Evolutionary conservation across 2,113 vertebrate species (phyloP), one percentile per base, ranked within the genome.

Genomic region (Lathamus discolor): DNA sequence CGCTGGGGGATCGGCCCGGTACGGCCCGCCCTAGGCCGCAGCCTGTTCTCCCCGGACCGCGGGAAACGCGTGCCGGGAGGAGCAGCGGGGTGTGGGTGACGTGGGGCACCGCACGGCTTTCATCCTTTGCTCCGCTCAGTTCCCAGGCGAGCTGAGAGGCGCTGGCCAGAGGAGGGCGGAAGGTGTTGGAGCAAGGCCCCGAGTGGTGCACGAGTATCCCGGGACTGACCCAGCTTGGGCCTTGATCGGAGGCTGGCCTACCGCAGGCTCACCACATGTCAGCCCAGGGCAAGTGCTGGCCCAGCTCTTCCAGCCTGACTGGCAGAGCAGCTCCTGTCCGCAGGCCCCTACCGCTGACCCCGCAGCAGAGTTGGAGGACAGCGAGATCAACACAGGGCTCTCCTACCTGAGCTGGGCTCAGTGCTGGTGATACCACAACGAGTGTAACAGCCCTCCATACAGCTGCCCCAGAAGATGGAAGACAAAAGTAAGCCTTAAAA

Each of bases 401-500:
- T 70, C n/a, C 87, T 46, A 28, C 92, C 66, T 83, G 82, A 90
- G 92, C 83, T 23, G 39, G 44, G 44, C 76, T 37, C 29, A 11
- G 63, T 7, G 2, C 39, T 31, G 69, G 78, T 11, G 29, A 25
- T 57, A 9, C 13, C 46, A 7, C 57, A 13, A 57, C 5, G 17
- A 68, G 48, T 39, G 8, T 61, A 72, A 78, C 80, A 27, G 83
- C 37, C 83, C 69, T 62, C 59, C 49, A 4, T 73, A 72, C 55
- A 27, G 63, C 84, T 1, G 6, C 64, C 33, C 25, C 49, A n/a
- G 37, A 90, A 85, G 41, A 98, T 98, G 98, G 98, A 96, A 81
- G 78, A 94, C 90, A 69, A 95, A 91, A 90, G 98, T 98, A 97
- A 84, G 97, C 88, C 35, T 66, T 54, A 4, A 78, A 73, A 78